These are phyloP conservation scores for Muraenolepis orangiensis DNA, from an alignment of 2,797 vertebrate species.

Conservation along the genomic window DNA sequence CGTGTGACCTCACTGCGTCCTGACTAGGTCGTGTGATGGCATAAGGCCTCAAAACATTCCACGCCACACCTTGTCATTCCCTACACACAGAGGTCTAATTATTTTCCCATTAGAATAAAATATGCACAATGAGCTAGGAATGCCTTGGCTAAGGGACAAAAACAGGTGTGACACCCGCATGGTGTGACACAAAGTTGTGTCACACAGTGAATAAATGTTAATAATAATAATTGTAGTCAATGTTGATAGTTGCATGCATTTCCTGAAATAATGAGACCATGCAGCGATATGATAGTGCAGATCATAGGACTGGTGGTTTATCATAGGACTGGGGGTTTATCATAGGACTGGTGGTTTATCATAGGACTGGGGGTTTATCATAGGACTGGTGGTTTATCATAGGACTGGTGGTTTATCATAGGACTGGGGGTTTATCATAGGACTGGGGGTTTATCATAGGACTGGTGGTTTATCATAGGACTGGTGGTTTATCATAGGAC, in stretches of 20 bases:
- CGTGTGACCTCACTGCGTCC: not conserved
- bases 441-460: not conserved
- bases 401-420: not conserved
- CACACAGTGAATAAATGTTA: not conserved
- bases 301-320: not conserved
- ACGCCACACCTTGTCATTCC: constrained; percentile 1
- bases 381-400: not conserved
- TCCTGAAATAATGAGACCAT: not conserved
- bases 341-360: not conserved
- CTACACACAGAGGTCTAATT: not conserved
- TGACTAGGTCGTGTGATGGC: not conserved
- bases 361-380: too few species aligned
- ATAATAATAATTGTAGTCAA: not conserved
- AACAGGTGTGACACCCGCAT: not conserved
- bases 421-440: too few species aligned
- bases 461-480: not conserved
- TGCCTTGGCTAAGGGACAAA: not conserved
- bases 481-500: not conserved
- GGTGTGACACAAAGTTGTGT: not conserved
- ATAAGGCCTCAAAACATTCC: not conserved
- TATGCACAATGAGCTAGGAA: not conserved
- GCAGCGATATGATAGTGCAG: not conserved
- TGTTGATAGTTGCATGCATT: not conserved
- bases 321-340: not conserved
- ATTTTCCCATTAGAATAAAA: not conserved